phyloP scores from a whole-genome alignment of 2,888 invertebrate genomes.

The Mimas tiliae region DNA sequence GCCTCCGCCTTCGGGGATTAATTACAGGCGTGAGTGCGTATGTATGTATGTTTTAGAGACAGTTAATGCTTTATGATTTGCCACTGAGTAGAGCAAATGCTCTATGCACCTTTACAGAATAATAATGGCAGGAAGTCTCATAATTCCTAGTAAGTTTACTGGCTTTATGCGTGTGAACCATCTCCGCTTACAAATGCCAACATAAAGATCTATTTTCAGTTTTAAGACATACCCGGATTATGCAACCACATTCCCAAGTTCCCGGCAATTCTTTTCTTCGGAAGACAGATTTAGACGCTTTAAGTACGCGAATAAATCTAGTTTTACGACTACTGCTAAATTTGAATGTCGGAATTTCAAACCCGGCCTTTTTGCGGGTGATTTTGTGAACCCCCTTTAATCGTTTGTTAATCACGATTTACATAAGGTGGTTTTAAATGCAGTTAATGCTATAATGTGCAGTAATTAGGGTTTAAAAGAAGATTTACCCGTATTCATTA shows the following conservation, averaged over 20 bases:
- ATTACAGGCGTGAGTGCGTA: too few relatives aligned
- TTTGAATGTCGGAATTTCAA: conserved; percentile 52
- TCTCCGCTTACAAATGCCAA: background rate
- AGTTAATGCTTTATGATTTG: too few relatives aligned
- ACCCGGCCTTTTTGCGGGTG: conserved; percentile 33
- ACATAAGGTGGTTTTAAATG: background rate
- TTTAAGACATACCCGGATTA: conserved; percentile 20
- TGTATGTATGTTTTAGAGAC: too few relatives aligned
- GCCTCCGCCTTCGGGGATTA: too few relatives aligned
- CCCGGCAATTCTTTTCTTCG: conserved; percentile 35
- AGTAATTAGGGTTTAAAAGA: background rate
- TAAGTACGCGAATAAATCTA: conserved; percentile 53
- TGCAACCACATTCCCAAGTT: conserved; percentile 21
- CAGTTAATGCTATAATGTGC: background rate
- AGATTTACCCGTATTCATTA: too few relatives aligned
- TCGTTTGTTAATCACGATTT: conserved; percentile 2
- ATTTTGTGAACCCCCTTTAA: conserved; percentile 7
- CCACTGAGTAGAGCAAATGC: too few relatives aligned
- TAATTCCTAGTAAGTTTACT: too few relatives aligned
- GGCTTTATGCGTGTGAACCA: background rate
- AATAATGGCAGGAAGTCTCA: too few relatives aligned
- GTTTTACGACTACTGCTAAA: conserved; percentile 45
- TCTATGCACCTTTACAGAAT: too few relatives aligned
- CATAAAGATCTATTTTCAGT: conserved; percentile 20
- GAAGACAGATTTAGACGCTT: conserved; percentile 42